A percentile compares a stretch with the other conserved stretches of the same genome.
phyloP scores from a whole-genome alignment of 1,140 invertebrate species.

The Paramacrobiotus metropolitanus region DNA sequence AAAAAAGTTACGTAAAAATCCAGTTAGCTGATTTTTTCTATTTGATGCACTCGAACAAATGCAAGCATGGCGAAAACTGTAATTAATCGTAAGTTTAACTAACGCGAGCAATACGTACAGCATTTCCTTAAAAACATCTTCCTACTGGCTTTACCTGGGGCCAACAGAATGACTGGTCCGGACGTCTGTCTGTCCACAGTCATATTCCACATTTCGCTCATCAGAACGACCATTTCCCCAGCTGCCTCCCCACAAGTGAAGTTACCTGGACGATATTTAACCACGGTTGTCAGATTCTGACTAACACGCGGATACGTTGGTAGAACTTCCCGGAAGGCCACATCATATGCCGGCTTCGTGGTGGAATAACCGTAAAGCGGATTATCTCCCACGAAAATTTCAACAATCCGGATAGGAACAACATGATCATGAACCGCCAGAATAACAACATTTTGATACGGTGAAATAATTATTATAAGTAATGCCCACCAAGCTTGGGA shows the following conservation, averaged over 20 bases:
- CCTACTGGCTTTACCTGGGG: neutral
- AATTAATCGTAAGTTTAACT: neutral
- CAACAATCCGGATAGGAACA: neutral
- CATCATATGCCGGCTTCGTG: neutral
- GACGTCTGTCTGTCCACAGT: neutral
- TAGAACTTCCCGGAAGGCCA: neutral
- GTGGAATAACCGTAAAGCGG: neutral
- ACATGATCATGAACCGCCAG: neutral
- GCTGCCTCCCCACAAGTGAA: neutral
- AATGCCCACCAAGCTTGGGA: neutral
- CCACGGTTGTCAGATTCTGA: neutral
- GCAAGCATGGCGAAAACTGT: no score
- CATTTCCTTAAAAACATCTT: no score
- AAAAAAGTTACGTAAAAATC: no score
- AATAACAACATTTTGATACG: neutral
- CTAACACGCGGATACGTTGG: neutral
- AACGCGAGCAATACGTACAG: neutral
- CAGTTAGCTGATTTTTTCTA: no score
- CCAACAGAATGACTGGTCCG: neutral
- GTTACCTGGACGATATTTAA: neutral
- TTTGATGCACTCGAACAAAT: neutral
- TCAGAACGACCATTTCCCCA: neutral
- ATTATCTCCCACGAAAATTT: neutral
- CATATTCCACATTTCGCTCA: neutral
- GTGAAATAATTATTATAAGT: neutral